Evolutionary conservation across 2,797 vertebrate species (phyloP).

Genomic region (Chlorospingus flavigularis): DNA sequence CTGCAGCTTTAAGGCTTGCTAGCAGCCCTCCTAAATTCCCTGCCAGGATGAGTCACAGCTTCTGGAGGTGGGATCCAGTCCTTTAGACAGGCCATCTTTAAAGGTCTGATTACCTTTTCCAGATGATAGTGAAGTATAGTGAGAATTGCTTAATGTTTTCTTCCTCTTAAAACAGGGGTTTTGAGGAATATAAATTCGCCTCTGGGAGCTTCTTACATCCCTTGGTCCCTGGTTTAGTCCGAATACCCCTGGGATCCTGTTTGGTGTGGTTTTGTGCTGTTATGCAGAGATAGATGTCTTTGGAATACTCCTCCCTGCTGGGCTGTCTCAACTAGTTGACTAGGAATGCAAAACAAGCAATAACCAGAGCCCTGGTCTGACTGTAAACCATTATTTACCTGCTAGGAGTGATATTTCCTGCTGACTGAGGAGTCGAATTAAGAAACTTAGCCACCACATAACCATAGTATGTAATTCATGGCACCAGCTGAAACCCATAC

Average conservation of each 20-base stretch:
- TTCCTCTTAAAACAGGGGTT: not conserved
- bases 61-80: not conserved
- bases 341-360: conserved; percentile 46
- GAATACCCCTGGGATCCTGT: not conserved
- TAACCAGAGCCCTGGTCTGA: conserved; percentile 2
- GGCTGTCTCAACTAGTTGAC: conserved; percentile 34
- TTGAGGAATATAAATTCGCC: not conserved
- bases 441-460: not conserved
- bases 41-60: conserved; percentile 55
- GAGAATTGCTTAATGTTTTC: not conserved
- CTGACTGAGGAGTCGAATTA: not conserved
- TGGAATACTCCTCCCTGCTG: conserved; percentile 23
- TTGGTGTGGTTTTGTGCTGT: not conserved
- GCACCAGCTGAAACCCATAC: not conserved
- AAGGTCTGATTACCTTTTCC: conserved; percentile 10
- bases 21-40: not conserved
- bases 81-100: conserved; percentile 11
- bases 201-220: not conserved
- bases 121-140: not conserved
- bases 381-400: conserved; percentile 54
- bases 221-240: not conserved
- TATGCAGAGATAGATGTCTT: not conserved
- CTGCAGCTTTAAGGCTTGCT: conserved; percentile 22
- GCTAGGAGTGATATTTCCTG: conserved; percentile 39
- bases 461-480: not conserved